Evolutionary conservation across 2,888 invertebrate genomes (phyloP), one percentile per base, ranked within the genome.

Genomic region (Synergus umbraculus): DNA sequence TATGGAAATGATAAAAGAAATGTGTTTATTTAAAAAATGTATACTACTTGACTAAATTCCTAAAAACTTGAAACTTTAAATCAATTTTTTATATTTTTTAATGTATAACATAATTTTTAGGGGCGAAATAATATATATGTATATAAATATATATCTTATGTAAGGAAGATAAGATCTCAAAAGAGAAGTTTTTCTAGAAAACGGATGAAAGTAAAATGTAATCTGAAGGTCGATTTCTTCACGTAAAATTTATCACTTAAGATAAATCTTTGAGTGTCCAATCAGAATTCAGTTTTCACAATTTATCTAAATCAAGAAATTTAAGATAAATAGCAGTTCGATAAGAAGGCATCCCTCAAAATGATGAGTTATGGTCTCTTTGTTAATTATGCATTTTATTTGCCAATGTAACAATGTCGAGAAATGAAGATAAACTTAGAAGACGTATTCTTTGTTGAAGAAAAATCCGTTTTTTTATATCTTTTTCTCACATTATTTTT

Each of bases 321-420:
- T 67, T 46, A 22, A 46, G 46, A 67, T 67, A 12, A 67, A 67
- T 67, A 22, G 4, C 43, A 67, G 44, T 13, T 22, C 18, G 66
- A 67, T 67, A 67, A 22, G 46, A 46, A 67, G 8, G 18, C 22
- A 37, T 46, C 46, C 18, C 67, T 46, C 44, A 46, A 69, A 46
- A 46, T 69, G 67, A 46, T 69, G 67, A 69, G 13, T 69, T 22
- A 69, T 69, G 29, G 49, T 69, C 46, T 46, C 12, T 69, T 69
- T 46, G 13, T 44, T 69, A 69, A 69, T 69, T 69, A 46, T 69
- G 46, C 67, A 69, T 44, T 44, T 69, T 67, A 67, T 67, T 67
- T 69, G 15, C 46, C 15, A 29, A 69, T 69, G 22, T 12, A 65
- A 44, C 44, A 46, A 46, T 46, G 10, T 22, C 29, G 44, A 22